phyloP scores from a whole-genome alignment of 2,888 invertebrate genomes.

The Yponomeuta malinellus region DNA sequence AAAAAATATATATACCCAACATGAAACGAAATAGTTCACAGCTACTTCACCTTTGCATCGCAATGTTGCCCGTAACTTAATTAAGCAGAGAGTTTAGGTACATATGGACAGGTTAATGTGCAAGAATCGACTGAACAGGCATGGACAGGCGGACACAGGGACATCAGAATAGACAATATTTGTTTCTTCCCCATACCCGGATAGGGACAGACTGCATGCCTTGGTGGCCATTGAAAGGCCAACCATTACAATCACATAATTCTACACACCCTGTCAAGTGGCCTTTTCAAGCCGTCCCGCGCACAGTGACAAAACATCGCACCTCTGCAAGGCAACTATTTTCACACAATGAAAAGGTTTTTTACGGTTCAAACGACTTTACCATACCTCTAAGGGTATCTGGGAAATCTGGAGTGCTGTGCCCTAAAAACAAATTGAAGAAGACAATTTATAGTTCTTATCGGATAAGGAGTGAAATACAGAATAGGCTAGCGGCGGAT shows the following conservation, averaged over 20 bases:
- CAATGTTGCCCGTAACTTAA: too few species aligned
- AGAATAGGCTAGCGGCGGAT: background rate
- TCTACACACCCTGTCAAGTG: background rate
- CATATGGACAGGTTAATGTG: too few species aligned
- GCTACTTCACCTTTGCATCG: too few species aligned
- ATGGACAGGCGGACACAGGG: too few species aligned
- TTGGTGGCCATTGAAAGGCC: background rate
- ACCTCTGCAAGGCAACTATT: constrained; percentile 51
- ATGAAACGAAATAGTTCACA: too few species aligned
- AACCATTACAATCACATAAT: background rate
- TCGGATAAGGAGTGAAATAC: background rate
- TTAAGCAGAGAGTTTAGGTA: too few species aligned
- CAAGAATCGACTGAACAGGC: too few species aligned
- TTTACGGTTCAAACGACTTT: constrained; percentile 35
- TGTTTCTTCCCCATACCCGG: too few species aligned
- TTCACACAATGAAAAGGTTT: constrained; percentile 59
- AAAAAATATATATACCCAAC: too few species aligned
- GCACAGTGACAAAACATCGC: constrained; percentile 51
- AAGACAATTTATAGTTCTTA: background rate
- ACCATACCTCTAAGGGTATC: background rate
- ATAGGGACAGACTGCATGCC: background rate
- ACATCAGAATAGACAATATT: too few species aligned
- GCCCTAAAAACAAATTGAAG: background rate
- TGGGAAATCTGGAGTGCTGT: background rate
- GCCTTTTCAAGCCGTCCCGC: background rate